These are phyloP conservation scores for Montipora foliosa DNA, from an alignment of 64 coral and sea anemone genomes.

Conservation along the genomic window DNA sequence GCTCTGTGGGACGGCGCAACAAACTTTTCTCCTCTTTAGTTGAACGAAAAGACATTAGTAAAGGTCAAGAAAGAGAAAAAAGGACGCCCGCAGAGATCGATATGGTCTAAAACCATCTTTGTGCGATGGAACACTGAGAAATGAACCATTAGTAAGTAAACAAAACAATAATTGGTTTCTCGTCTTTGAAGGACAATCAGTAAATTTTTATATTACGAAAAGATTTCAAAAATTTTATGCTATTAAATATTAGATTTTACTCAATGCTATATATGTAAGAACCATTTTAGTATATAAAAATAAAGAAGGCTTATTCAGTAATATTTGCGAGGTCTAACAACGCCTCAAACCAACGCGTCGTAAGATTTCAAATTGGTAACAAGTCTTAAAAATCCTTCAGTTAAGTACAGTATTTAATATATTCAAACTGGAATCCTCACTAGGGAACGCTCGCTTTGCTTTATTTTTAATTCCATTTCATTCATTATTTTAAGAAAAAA, in stretches of 20 bases:
- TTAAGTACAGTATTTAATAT: slow-evolving; percentile 44
- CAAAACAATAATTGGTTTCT: not conserved
- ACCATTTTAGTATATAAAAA: slow-evolving; percentile 29
- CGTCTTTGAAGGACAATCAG: slow-evolving; percentile 32
- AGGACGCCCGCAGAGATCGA: not conserved
- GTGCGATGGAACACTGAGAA: not conserved
- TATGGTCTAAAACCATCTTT: slow-evolving; percentile 29
- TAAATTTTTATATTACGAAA: slow-evolving; percentile 50
- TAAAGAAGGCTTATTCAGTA: slow-evolving; percentile 30
- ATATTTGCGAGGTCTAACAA: not conserved
- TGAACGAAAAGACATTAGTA: slow-evolving; percentile 10
- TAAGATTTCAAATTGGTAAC: not conserved
- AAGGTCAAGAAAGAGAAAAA: slow-evolving; percentile 5
- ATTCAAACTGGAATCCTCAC: not conserved
- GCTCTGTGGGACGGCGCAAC: not conserved
- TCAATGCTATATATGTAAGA: slow-evolving; percentile 30
- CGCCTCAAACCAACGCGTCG: not conserved
- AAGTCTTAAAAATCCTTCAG: slow-evolving; percentile 12
- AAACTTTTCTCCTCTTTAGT: slow-evolving; percentile 5
- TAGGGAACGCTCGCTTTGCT: slow-evolving; percentile 7
- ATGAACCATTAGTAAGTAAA: slow-evolving; percentile 49
- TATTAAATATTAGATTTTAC: slow-evolving; percentile 24
- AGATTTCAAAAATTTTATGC: slow-evolving; percentile 24
- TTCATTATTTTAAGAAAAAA: slow-evolving; percentile 1
- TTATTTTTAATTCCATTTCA: slow-evolving; percentile 23